Evolutionary conservation across 1,140 invertebrate species (phyloP), one percentile per base, ranked within the genome.

Genomic region (Nasonia longicornis): DNA sequence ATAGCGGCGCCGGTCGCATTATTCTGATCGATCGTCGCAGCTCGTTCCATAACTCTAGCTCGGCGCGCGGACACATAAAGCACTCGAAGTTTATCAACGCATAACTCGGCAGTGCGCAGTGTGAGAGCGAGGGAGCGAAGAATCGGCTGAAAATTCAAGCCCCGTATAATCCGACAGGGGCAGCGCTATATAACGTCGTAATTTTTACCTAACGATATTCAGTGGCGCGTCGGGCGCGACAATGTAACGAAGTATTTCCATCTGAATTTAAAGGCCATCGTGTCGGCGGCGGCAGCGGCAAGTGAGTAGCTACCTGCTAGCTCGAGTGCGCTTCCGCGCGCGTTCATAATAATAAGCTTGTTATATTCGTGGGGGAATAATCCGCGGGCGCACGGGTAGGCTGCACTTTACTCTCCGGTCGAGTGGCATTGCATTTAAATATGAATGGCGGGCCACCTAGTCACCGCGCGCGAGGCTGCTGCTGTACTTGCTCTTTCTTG

Each of bases 351-450:
- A 77, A 77, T 77, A 77, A 77, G 63, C 76, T 69, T 77, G 76
- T 69, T 77, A 77, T 77, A 77, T 77, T 77, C 66, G 76, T 7
- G 64, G 66, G 66, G 64, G 12, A 69, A 77, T 77, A 77, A 77
- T 77, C 76, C 64, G 35, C 42, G 38, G 26, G 1, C 29, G 16
- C 64, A n/a, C 42, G 38, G 31, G 31, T 12, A 7, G 58, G 14
- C 14, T 69, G 76, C 76, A 77, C 76, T 77, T 77, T 67, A 69
- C 76, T 77, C 76, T 77, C 22, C 64, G 66, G 38, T 77, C 66
- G 66, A 77, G 66, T 77, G 63, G 64, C 38, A 48, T 14, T 48
- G 76, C 35, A 77, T 77, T 77, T 77, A 77, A 77, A 77, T 77
- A 77, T 77, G 76, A 77, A 77, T 77, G 45, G 63, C 63, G 38